phyloP scores from a whole-genome alignment of 1,140 invertebrate genomes.

The Caerostris extrusa region DNA sequence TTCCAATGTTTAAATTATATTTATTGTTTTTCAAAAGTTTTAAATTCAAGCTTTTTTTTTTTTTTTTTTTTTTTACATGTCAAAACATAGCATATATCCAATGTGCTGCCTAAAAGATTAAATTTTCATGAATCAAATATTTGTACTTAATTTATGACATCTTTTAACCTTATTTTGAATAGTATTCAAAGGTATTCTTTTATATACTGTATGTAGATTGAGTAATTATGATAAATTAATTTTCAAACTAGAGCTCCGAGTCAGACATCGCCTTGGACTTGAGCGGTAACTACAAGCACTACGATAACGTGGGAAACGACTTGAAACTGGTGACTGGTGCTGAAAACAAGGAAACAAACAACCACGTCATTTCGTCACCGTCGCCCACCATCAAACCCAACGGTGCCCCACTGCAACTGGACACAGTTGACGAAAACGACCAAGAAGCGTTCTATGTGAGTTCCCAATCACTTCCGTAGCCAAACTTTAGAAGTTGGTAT shows the following conservation, averaged over 20 bases:
- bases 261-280: slow-evolving; percentile 86
- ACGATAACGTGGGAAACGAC: slow-evolving; percentile 86
- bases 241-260: slow-evolving; percentile 83
- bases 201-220: too few relatives aligned
- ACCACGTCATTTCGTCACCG: slow-evolving; percentile 62
- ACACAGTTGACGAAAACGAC: slow-evolving; percentile 28
- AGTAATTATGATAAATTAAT: background rate
- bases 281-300: slow-evolving; percentile 86
- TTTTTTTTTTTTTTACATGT: too few relatives aligned
- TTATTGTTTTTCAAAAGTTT: too few relatives aligned
- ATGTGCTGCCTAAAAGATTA: too few relatives aligned
- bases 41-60: too few relatives aligned
- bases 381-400: slow-evolving; percentile 21
- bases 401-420: background rate
- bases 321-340: slow-evolving; percentile 80
- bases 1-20: too few relatives aligned
- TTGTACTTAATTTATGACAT: too few relatives aligned
- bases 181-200: too few relatives aligned
- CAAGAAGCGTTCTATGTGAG: slow-evolving; percentile 72
- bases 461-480: background rate
- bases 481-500: too few relatives aligned
- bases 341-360: slow-evolving; percentile 58
- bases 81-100: too few relatives aligned
- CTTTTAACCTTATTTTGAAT: too few relatives aligned
- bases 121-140: too few relatives aligned